A percentile compares a stretch with the other conserved stretches of the same genome.
These are phyloP conservation scores for Montipora cactus DNA, from an alignment of 64 coral and sea anemone species.

Conservation along the genomic window DNA sequence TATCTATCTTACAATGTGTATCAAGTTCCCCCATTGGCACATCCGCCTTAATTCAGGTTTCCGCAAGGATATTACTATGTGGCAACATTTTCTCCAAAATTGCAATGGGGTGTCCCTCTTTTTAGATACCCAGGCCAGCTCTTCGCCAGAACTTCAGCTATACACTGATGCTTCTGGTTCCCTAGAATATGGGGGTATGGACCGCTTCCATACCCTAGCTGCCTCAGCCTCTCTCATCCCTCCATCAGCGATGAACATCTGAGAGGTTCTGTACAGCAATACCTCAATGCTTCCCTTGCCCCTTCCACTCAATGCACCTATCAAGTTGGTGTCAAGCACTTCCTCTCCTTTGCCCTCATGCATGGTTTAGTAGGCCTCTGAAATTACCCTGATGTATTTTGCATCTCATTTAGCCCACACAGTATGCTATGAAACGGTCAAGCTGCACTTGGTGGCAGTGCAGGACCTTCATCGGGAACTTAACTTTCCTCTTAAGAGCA, in stretches of 20 bases:
- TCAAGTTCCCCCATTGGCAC: too few relatives aligned
- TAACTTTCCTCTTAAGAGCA: constrained; percentile 6
- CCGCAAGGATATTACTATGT: too few relatives aligned
- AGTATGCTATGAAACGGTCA: too few relatives aligned
- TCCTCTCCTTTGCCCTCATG: not conserved
- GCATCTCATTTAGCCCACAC: too few relatives aligned
- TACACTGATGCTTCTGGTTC: too few relatives aligned
- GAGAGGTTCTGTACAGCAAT: not conserved
- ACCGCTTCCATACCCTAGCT: too few relatives aligned
- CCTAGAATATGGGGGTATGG: too few relatives aligned
- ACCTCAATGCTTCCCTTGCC: constrained; percentile 13
- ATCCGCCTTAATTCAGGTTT: too few relatives aligned
- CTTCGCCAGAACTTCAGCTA: not conserved
- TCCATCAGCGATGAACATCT: not conserved
- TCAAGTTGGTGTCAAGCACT: constrained; percentile 13
- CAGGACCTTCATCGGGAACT: too few relatives aligned
- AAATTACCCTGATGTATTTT: constrained; percentile 5
- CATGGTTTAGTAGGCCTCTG: not conserved
- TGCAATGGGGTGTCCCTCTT: constrained; percentile 54
- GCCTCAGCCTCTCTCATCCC: not conserved
- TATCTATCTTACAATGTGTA: too few relatives aligned
- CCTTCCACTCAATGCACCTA: constrained; percentile 26
- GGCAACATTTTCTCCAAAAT: too few relatives aligned
- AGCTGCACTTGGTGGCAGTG: too few relatives aligned
- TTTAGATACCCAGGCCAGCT: not conserved